phyloP scores from a whole-genome alignment of 2,888 invertebrate species.

The Pardosa pseudoannulata region DNA sequence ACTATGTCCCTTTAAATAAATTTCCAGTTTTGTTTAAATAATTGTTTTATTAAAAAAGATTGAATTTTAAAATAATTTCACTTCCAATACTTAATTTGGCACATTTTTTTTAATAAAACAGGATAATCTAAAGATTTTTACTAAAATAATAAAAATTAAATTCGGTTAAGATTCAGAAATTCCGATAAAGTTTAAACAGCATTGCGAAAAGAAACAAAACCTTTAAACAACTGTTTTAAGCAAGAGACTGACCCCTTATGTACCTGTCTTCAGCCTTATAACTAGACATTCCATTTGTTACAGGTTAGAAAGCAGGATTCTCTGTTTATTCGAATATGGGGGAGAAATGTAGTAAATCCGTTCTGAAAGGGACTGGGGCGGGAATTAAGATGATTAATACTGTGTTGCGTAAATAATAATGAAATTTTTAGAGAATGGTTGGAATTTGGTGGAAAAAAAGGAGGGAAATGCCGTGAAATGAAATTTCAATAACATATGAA shows the following conservation, averaged over 20 bases:
- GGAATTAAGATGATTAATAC: conserved; percentile 26
- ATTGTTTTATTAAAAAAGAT: no score
- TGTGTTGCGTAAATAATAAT: background rate
- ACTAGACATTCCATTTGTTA: conserved; percentile 23
- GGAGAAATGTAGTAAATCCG: conserved; percentile 10
- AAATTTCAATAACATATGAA: background rate
- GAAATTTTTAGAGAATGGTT: conserved; percentile 6
- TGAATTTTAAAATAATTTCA: no score
- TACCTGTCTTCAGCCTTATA: conserved; percentile 5
- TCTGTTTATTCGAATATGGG: conserved; percentile 16
- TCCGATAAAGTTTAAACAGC: no score
- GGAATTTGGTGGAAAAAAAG: background rate
- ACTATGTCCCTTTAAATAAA: no score
- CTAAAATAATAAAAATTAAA: no score
- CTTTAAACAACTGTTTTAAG: background rate
- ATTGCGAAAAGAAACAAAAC: no score
- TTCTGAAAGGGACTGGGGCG: background rate
- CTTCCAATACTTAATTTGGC: no score
- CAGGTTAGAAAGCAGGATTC: conserved; percentile 4
- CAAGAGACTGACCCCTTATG: background rate
- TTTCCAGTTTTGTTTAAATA: no score
- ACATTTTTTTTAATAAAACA: no score
- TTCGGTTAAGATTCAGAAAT: no score
- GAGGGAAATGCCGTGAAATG: background rate
- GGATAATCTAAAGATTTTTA: no score